Evolutionary conservation across 2,113 vertebrate genomes (phyloP).

Genomic region (Odocoileus hemionus): DNA sequence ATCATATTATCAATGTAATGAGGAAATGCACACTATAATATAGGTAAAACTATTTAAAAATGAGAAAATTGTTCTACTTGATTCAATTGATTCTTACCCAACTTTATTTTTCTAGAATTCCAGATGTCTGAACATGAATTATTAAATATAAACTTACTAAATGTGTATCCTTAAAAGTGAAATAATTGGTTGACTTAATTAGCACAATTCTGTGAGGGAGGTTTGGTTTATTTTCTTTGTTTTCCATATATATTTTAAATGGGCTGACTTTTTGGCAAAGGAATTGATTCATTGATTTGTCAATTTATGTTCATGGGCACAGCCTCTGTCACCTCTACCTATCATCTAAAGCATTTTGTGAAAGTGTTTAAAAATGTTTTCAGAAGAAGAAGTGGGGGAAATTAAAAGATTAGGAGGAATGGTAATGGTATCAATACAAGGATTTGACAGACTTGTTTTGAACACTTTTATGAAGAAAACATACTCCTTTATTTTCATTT

Average conservation of each 20-base stretch:
- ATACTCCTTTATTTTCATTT: conserved; percentile 11
- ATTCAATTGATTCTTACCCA: not conserved
- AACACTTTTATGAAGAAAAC: not conserved
- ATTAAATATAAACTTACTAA: not conserved
- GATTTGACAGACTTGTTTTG: not conserved
- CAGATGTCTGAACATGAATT: not conserved
- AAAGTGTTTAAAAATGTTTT: not conserved
- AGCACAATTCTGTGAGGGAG: not conserved
- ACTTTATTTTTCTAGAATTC: not conserved
- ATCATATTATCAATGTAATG: not conserved
- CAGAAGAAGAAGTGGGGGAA: not conserved
- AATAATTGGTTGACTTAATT: not conserved
- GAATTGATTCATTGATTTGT: fast-evolving
- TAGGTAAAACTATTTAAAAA: not conserved
- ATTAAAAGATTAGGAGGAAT: not conserved
- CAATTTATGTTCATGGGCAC: not conserved
- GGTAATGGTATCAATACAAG: not conserved
- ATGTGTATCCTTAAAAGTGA: not conserved
- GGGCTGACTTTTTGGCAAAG: not conserved
- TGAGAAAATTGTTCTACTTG: not conserved
- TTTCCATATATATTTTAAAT: not conserved
- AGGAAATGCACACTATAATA: not conserved
- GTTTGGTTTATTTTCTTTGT: not conserved
- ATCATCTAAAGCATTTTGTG: not conserved
- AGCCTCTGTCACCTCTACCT: not conserved